These are phyloP conservation scores for Scaptomyza tumidula DNA, from an alignment of 2,888 invertebrate species.

Conservation along the genomic window DNA sequence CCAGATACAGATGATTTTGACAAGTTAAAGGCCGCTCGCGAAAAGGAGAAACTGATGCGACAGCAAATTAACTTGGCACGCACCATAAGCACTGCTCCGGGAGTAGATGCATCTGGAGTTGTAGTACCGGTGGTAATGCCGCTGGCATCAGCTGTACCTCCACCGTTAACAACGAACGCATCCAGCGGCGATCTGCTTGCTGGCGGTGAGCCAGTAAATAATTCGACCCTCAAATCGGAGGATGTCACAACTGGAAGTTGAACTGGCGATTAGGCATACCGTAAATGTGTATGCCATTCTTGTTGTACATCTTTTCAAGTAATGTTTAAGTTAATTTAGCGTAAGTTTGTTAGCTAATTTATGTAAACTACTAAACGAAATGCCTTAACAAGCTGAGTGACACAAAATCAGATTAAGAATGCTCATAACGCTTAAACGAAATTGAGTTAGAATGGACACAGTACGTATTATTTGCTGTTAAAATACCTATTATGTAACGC, in stretches of 20 bases:
- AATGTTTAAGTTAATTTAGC: conserved; percentile 36
- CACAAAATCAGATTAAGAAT: conserved; percentile 54
- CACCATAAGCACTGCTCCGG: conserved; percentile 84
- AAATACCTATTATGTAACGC: conserved; percentile 49
- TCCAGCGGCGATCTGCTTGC: conserved; percentile 66
- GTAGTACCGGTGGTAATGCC: conserved; percentile 35
- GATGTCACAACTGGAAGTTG: conserved; percentile 60
- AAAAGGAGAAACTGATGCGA: conserved; percentile 88
- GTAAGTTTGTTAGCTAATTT: conserved; percentile 57
- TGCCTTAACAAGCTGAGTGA: conserved; percentile 35
- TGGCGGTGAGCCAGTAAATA: conserved; percentile 52
- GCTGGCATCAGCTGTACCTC: conserved; percentile 29
- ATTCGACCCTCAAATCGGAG: conserved; percentile 61
- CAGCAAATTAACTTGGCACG: conserved; percentile 87
- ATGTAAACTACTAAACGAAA: conserved; percentile 48
- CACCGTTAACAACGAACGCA: conserved; percentile 31
- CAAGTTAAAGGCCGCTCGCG: conserved; percentile 88
- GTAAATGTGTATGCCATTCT: conserved; percentile 5
- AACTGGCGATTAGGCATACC: conserved; percentile 21
- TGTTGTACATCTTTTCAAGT: conserved; percentile 30
- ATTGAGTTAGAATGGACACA: conserved; percentile 47
- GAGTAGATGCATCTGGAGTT: conserved; percentile 58
- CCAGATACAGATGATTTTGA: conserved; percentile 88
- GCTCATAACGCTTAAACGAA: conserved; percentile 61
- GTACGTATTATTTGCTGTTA: conserved; percentile 40